Evolutionary conservation across 2,888 invertebrate species (phyloP), one percentile per base, ranked within the genome.

Genomic region (Drosophila yooni): DNA sequence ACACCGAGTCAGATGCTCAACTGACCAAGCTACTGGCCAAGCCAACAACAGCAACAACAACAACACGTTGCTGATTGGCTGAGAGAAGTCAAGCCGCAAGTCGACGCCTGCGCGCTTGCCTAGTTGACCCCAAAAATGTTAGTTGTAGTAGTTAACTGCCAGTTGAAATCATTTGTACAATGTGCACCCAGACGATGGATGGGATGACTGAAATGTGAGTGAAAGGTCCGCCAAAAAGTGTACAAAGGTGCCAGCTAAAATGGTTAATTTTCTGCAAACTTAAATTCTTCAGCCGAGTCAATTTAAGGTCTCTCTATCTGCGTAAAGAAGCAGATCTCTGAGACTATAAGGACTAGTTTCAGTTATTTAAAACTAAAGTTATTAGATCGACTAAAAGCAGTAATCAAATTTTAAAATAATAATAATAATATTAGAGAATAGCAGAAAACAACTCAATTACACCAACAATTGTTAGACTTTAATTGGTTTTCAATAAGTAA

Each of bases 51-150:
- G 21, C 36, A 31, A 15, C 38, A 25, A 18, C 38, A 54, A 48
- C 68, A 34, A 25, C 13, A 21, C 27, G 18, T 51, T 65, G 73
- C 51, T 59, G 70, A 66, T 70, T 61, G 66, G 46, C 74, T 51
- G 33, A 36, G 46, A 56, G 51, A 27, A 48, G 48, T 50, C 51
- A 56, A 56, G 46, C 38, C 58, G 40, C 53, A 52, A 78, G 70
- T 69, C 74, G 70, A 74, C 68, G 75, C 70, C 75, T 70, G 74
- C 58, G 15, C 18, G 54, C 54, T 25, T 67, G 70, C 48, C 66
- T 66, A 65, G 82, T 71, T 82, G 84, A 83, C 82, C 83, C 65
- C 69, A 75, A 70, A 76, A 74, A 50, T 36, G 40, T 56, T 50
- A 25, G 34, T 67, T 48, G 53, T 62, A 62, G 61, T 63, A 67